phyloP scores from a whole-genome alignment of 2,113 vertebrate genomes.

The Ceratotherium simum region DNA sequence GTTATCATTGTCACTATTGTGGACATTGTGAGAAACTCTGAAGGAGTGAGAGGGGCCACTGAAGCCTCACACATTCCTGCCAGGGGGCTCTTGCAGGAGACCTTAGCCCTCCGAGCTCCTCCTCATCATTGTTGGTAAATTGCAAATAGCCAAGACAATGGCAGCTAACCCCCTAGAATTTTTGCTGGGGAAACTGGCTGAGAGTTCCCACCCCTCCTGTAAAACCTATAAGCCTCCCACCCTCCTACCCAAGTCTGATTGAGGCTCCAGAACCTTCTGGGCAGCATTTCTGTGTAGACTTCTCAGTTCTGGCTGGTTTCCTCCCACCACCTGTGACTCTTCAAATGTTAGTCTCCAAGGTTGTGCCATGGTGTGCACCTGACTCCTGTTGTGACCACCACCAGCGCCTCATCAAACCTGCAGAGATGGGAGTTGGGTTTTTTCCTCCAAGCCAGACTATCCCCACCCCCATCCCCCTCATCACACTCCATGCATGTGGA shows the following conservation, averaged over 20 bases:
- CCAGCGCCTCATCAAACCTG: not conserved
- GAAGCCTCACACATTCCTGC: not conserved
- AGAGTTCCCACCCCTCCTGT: not conserved
- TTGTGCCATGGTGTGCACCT: not conserved
- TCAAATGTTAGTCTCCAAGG: not conserved
- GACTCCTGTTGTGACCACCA: not conserved
- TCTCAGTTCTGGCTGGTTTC: not conserved
- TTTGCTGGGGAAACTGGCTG: no score
- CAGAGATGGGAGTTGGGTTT: not conserved
- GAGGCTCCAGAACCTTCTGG: no score
- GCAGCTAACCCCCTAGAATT: no score
- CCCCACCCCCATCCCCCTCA: not conserved
- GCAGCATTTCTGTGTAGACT: not conserved
- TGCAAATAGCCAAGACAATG: not conserved
- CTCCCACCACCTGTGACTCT: not conserved
- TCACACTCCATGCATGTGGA: not conserved
- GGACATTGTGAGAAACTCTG: not conserved
- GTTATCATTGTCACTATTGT: not conserved
- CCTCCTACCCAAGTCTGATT: not conserved
- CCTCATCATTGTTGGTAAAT: not conserved
- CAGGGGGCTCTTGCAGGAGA: not conserved
- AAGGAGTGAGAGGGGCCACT: not conserved
- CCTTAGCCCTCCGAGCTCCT: not conserved
- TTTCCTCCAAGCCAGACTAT: not conserved
- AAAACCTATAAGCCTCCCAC: not conserved